Evolutionary conservation across 2,888 invertebrate genomes (phyloP).

Genomic region (Tetramorium bicarinatum): DNA sequence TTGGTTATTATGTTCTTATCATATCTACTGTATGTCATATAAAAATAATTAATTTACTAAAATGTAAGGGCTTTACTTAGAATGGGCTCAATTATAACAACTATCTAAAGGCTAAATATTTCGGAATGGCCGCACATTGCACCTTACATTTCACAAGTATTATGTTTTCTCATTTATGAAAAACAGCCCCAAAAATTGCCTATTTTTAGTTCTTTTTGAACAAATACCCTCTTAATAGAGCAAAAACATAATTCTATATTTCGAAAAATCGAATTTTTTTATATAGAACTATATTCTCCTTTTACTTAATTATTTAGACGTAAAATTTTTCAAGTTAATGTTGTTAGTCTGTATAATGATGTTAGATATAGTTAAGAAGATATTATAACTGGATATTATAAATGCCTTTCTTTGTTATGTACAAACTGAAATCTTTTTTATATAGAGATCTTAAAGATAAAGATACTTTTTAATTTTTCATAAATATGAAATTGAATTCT

Average conservation of each 20-base stretch:
- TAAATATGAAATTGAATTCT: neutral
- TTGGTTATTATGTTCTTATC: neutral
- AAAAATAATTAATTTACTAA: neutral
- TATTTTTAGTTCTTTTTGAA: neutral
- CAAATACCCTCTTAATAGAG: neutral
- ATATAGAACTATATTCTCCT: neutral
- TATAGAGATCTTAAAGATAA: neutral
- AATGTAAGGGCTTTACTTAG: too few relatives aligned
- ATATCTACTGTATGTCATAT: neutral
- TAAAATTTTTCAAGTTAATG: neutral
- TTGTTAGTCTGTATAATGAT: too few relatives aligned
- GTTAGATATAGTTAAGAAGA: conserved; percentile 8
- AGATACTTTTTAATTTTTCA: conserved; percentile 13
- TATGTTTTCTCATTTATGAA: too few relatives aligned
- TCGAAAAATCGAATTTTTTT: neutral
- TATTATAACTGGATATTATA: neutral
- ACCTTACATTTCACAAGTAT: too few relatives aligned
- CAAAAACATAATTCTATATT: neutral
- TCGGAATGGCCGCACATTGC: too few relatives aligned
- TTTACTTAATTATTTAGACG: neutral
- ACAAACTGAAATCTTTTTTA: conserved; percentile 11
- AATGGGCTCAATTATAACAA: too few relatives aligned
- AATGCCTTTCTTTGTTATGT: neutral
- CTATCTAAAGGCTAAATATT: too few relatives aligned
- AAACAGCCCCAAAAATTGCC: neutral